Conservation (phyloP, 2,797 vertebrate genomes). For the Cercopithecus hamlyni region DNA sequence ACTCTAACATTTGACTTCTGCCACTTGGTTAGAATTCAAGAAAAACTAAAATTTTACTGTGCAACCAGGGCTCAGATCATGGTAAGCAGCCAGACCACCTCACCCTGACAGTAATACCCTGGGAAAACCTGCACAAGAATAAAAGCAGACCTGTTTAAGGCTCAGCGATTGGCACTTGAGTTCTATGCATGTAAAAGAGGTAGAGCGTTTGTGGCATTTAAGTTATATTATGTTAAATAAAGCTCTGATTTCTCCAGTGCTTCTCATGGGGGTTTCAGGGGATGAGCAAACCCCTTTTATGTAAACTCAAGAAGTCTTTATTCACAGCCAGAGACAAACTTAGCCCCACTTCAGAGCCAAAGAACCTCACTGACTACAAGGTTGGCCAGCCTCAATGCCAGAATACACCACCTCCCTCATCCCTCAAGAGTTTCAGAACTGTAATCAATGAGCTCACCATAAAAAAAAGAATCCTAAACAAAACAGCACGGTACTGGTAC, state of each 20-base stretch:
- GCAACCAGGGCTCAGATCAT: background rate
- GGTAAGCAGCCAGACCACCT: background rate
- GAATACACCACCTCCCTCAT: background rate
- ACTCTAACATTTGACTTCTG: background rate
- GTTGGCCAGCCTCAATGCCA: background rate
- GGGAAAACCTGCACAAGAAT: background rate
- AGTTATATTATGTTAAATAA: background rate
- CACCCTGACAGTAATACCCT: background rate
- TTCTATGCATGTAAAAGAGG: background rate
- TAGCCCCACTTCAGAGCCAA: background rate
- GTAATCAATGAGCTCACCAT: background rate
- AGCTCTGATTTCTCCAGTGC: background rate
- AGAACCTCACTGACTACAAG: background rate
- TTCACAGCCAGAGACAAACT: background rate
- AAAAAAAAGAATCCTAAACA: background rate
- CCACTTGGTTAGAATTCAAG: background rate
- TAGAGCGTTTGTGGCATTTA: background rate
- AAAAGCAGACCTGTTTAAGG: background rate
- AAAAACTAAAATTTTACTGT: background rate
- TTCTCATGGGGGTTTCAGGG: background rate
- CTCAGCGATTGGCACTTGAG: background rate
- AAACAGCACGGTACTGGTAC: too few relatives aligned
- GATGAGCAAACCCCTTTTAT: background rate
- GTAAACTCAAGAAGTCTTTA: background rate
- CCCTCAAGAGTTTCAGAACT: background rate